Conservation (phyloP, 2,888 invertebrate species). For the Pollenia labialis region DNA sequence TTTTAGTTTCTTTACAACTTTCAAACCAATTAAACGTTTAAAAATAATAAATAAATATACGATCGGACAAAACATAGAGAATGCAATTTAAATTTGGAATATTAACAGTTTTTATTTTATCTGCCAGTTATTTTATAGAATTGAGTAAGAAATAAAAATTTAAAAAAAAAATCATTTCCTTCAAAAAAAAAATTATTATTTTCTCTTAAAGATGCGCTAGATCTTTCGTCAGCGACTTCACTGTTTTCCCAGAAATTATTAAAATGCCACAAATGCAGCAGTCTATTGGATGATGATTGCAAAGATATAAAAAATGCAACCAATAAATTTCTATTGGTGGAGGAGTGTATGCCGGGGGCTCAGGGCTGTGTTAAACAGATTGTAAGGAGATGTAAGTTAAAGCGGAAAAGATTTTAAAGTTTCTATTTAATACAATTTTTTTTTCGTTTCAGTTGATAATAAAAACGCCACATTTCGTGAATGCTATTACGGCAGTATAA, state of each 20-base stretch:
- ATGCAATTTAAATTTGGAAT: not conserved
- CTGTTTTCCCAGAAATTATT: not conserved
- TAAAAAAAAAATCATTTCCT: not conserved
- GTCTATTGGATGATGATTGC: conserved; percentile 9
- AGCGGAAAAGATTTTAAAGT: not conserved
- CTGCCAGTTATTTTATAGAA: not conserved
- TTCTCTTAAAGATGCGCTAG: not conserved
- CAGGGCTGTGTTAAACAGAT: conserved; percentile 45
- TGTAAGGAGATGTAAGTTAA: not conserved
- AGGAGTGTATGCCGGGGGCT: conserved; percentile 12
- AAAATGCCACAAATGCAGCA: conserved; percentile 38
- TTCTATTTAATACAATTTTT: not conserved
- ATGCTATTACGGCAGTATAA: conserved; percentile 43
- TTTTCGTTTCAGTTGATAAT: conserved; percentile 22
- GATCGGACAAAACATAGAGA: not conserved
- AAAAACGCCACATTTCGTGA: conserved; percentile 29
- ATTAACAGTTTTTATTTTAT: not conserved
- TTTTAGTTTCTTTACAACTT: conserved; percentile 26
- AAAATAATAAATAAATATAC: not conserved
- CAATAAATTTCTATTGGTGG: not conserved
- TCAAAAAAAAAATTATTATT: not conserved
- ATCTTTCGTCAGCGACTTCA: not conserved
- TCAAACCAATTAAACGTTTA: not conserved
- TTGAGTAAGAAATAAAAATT: not conserved
- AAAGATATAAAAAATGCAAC: not conserved